These are phyloP conservation scores for Heliornis fulica DNA, from an alignment of 2,113 vertebrate species.

Conservation along the genomic window DNA sequence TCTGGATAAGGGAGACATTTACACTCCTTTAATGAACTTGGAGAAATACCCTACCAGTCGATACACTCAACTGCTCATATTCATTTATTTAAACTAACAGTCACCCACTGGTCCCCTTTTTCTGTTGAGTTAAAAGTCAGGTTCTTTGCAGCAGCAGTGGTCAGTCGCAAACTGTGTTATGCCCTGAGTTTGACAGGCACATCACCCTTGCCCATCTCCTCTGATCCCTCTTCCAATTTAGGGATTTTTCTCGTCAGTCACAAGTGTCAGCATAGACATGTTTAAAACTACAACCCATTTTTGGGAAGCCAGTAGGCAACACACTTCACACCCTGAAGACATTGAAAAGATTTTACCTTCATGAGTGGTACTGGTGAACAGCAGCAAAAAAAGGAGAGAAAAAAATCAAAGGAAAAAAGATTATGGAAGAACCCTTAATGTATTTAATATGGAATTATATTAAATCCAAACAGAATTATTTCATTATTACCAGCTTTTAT, in stretches of 20 bases:
- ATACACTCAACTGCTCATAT: background rate
- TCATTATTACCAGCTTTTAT: conserved; percentile 60
- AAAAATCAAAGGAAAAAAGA: conserved; percentile 12
- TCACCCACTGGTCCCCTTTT: background rate
- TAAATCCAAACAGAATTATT: conserved; percentile 60
- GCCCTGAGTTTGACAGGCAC: background rate
- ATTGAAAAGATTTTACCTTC: background rate
- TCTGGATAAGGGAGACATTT: background rate
- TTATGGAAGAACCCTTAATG: background rate
- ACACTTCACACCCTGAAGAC: background rate
- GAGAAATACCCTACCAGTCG: background rate
- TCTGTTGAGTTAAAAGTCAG: background rate
- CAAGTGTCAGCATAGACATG: background rate
- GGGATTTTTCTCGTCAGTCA: background rate
- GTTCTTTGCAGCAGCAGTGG: background rate
- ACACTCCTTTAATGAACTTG: background rate
- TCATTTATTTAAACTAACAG: background rate
- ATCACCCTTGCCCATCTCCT: background rate
- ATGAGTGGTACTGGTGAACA: background rate
- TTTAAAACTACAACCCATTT: background rate
- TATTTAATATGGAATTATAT: conserved; percentile 63
- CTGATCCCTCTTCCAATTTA: background rate
- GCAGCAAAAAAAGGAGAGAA: background rate
- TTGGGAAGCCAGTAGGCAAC: background rate
- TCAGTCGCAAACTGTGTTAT: background rate